phyloP scores from a whole-genome alignment of 2,888 invertebrate species.

The Mylabris sibirica region DNA sequence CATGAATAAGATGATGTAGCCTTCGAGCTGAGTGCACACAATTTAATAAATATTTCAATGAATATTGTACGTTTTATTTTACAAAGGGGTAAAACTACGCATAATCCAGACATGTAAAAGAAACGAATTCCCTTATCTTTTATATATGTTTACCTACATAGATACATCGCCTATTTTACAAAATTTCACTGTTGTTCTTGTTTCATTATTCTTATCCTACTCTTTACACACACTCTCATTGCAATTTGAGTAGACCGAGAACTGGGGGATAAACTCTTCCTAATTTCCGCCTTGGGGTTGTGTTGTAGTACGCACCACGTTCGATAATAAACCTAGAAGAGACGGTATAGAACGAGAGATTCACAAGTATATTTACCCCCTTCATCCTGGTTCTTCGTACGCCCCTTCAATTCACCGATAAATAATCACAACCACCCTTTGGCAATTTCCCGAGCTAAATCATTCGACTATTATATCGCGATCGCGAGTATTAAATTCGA shows the following conservation, averaged over 20 bases:
- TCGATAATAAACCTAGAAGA: slow-evolving; percentile 36
- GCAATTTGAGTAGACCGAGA: slow-evolving; percentile 42
- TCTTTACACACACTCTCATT: not conserved
- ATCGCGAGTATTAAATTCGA: slow-evolving; percentile 27
- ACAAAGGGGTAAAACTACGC: not conserved
- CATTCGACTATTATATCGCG: slow-evolving; percentile 49
- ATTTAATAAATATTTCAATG: slow-evolving; percentile 47
- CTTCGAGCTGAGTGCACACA: slow-evolving; percentile 29
- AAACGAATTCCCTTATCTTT: slow-evolving; percentile 10
- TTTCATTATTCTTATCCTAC: slow-evolving; percentile 15
- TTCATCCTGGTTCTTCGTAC: not conserved
- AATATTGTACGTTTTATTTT: slow-evolving; percentile 31
- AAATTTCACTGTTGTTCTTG: slow-evolving; percentile 36
- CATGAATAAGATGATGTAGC: slow-evolving; percentile 14
- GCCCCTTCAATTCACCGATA: slow-evolving; percentile 38
- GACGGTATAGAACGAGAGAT: slow-evolving; percentile 44
- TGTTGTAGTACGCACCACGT: slow-evolving; percentile 34
- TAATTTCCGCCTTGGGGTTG: slow-evolving; percentile 49
- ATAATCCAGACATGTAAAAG: slow-evolving; percentile 26
- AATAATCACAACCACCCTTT: slow-evolving; percentile 49
- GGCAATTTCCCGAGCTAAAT: slow-evolving; percentile 55
- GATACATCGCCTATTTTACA: not conserved
- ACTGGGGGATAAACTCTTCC: slow-evolving; percentile 44
- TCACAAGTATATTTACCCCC: not conserved
- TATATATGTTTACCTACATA: no score